Percentiles rank a stretch among this genome's conserved stretches.
Conservation (phyloP, 2,113 vertebrate species). For the Colaptes auratus region DNA sequence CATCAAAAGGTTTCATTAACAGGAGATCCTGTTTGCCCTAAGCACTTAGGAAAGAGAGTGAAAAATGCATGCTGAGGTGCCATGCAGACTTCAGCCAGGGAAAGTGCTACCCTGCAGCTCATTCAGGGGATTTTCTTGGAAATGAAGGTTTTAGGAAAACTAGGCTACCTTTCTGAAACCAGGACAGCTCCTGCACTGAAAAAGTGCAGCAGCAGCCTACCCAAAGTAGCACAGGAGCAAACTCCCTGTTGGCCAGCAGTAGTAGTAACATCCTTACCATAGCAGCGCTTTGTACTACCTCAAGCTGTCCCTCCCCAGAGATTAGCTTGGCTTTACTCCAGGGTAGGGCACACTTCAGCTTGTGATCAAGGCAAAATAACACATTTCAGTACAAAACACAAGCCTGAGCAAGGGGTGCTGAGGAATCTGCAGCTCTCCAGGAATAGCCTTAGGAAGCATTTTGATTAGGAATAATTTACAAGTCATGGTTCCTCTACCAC, state of each 20-base stretch:
- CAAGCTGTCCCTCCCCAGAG: background rate
- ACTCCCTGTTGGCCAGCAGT: background rate
- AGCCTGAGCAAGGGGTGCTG: background rate
- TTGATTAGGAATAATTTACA: slow-evolving; percentile 10
- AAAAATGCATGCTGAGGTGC: slow-evolving; percentile 22
- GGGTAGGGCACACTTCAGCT: background rate
- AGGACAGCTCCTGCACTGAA: background rate
- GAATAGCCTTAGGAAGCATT: slow-evolving; percentile 21
- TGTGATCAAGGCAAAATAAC: background rate
- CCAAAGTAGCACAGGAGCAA: background rate
- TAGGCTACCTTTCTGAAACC: background rate
- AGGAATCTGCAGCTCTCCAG: background rate
- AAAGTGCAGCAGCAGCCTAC: background rate
- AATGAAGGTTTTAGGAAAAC: slow-evolving; percentile 27
- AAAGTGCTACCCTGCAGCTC: background rate
- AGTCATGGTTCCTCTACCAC: background rate
- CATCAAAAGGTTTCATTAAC: slow-evolving; percentile 54
- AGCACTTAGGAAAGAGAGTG: slow-evolving; percentile 13
- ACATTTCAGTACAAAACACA: background rate
- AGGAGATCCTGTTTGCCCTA: slow-evolving; percentile 46
- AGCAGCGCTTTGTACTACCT: background rate
- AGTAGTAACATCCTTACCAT: background rate
- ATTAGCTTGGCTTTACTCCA: background rate
- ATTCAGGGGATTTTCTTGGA: background rate
- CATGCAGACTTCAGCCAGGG: background rate